These are phyloP conservation scores for Minunthozetes semirufus DNA, from an alignment of 2,888 invertebrate species.

Conservation along the genomic window DNA sequence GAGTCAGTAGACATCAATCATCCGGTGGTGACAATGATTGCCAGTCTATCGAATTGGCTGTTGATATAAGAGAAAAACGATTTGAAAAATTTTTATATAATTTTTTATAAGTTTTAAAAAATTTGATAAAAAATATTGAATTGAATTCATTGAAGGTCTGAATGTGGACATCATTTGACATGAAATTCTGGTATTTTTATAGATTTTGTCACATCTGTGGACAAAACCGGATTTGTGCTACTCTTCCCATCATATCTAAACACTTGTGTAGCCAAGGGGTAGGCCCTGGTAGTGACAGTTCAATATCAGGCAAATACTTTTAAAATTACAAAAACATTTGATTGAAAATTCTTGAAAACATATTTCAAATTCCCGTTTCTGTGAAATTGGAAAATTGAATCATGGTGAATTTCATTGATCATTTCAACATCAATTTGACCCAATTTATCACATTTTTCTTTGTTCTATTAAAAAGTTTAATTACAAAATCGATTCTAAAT, in stretches of 20 bases:
- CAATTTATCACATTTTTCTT: too few species aligned
- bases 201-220: constrained; percentile 16
- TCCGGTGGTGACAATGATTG: constrained; percentile 13
- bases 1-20: not conserved
- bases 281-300: not conserved
- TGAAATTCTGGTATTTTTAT: not conserved
- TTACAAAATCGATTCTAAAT: too few species aligned
- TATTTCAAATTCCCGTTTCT: too few species aligned
- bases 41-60: not conserved
- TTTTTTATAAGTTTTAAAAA: not conserved
- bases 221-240: constrained; percentile 22
- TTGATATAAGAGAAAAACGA: not conserved
- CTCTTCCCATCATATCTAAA: not conserved
- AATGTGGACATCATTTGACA: constrained; percentile 3
- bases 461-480: too few species aligned
- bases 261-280: not conserved
- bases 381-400: too few species aligned
- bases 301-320: too few species aligned
- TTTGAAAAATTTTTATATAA: not conserved
- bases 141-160: not conserved
- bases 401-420: too few species aligned
- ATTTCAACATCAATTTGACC: too few species aligned
- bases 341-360: too few species aligned
- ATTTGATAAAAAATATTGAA: not conserved
- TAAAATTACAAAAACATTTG: too few species aligned